Base-by-base conservation (phyloP, 2,888 invertebrate genomes). In the Ochropleura leucogaster region DNA sequence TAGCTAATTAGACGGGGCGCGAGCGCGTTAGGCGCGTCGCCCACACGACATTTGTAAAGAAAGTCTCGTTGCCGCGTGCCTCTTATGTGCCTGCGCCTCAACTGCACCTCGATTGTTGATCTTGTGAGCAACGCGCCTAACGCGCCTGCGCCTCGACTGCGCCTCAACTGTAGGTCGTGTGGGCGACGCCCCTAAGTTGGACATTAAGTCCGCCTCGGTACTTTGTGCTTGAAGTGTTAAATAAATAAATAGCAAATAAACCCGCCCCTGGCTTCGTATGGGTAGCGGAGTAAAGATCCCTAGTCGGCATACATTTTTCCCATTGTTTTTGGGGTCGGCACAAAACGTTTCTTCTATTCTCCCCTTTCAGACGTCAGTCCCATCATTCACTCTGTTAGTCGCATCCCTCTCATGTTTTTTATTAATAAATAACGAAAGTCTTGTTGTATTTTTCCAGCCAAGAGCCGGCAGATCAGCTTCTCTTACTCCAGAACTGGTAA, bases 401-500 rank as follows among this genome's bases (percentile, higher is more conserved):
- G 10, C 12, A 20, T 20, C 5, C 55, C 10, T 55, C 12, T 55
- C 12, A 20, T n/a, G n/a, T 51, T 18, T 53, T 55, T 10, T 20
- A 3, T 12, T 20, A 6, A 12, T 55, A 20, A 55, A 12, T 16
- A 4, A 57, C 16, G 30, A 30, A 57, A 1, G 7, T 16, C 4
- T 57, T 16, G 30, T 30, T 10, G 10, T 62, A 14, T 62, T 44
- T 7, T 91, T 91, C 74, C 94, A 97, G 97, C 97, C 97, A 65
- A 94, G 97, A 87, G 97, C 97, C 40, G 97, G 97, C 42, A 95
- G 97, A 89, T 97, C 97, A 75, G 97, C 97, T 8, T 97, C 97
- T 10, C 94, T 97, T 16, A 97, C 97, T 42, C 97, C 97, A 14
- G 97, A 97, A 91, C 90, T 97, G 94, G 97, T 97, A 94, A 97